These are phyloP conservation scores for Lanius collurio DNA, from an alignment of 2,113 vertebrate species.

Conservation along the genomic window DNA sequence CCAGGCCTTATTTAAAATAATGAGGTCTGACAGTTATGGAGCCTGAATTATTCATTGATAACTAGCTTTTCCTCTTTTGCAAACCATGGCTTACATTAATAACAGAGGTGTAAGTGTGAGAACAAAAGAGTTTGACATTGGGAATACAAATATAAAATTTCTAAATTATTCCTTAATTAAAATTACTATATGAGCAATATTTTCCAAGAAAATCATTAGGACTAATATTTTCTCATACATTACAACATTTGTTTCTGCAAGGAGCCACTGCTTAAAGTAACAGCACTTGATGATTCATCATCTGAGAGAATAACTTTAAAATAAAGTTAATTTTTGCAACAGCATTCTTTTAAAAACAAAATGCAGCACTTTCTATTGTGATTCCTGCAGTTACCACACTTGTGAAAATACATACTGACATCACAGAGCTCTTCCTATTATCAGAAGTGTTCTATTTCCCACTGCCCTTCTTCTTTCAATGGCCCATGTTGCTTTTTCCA, in stretches of 20 bases:
- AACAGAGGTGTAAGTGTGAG: conserved; percentile 79
- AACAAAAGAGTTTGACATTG: conserved; percentile 76
- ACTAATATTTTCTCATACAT: conserved; percentile 56
- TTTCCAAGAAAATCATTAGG: conserved; percentile 67
- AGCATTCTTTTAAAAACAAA: conserved; percentile 4
- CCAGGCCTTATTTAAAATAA: conserved; percentile 81
- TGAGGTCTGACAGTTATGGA: conserved; percentile 81
- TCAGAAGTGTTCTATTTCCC: not conserved
- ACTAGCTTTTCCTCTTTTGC: conserved; percentile 77
- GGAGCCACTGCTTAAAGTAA: conserved; percentile 29
- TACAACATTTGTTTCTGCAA: conserved; percentile 40
- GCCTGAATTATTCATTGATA: conserved; percentile 83
- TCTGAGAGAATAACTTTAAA: conserved; percentile 10
- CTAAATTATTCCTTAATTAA: conserved; percentile 77
- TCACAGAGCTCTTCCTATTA: not conserved
- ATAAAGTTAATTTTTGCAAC: conserved; percentile 6
- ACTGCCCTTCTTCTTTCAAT: not conserved
- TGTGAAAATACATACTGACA: not conserved
- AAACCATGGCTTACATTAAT: conserved; percentile 78
- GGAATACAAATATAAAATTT: conserved; percentile 72
- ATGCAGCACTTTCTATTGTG: not conserved
- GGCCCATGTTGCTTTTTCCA: not conserved
- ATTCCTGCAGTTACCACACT: not conserved
- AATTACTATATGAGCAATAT: conserved; percentile 62
- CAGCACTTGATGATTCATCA: conserved; percentile 11